These are phyloP conservation scores for Ornithoptera priamus DNA, from an alignment of 2,888 invertebrate genomes.

Conservation along the genomic window DNA sequence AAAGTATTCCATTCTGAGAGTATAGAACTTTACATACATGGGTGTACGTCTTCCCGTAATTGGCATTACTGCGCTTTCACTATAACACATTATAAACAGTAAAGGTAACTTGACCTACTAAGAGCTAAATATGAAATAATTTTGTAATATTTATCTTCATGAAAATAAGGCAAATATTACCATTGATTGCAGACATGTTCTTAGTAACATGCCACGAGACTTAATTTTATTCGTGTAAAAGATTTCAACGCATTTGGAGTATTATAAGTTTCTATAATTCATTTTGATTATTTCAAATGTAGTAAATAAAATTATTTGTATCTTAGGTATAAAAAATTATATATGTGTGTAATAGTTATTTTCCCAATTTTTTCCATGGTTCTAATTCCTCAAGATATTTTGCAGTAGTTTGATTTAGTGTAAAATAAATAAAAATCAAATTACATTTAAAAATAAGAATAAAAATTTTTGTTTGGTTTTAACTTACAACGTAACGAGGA, in stretches of 20 bases:
- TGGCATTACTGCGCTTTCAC: conserved; percentile 60
- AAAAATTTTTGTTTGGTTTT: no score
- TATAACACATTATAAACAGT: conserved; percentile 43
- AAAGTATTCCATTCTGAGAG: conserved; percentile 37
- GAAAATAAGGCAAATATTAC: neutral
- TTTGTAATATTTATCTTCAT: conserved; percentile 1
- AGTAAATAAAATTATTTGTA: no score
- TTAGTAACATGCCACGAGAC: neutral
- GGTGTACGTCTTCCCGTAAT: conserved; percentile 49
- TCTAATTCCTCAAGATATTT: no score
- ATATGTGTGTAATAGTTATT: no score
- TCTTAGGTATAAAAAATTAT: no score
- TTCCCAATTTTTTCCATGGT: no score
- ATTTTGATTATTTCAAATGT: conserved; percentile 3
- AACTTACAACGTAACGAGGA: no score
- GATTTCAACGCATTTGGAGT: conserved; percentile 59
- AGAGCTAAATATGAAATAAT: conserved; percentile 19
- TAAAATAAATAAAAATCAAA: no score
- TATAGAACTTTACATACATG: conserved; percentile 32
- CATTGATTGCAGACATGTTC: neutral
- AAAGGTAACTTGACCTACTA: conserved; percentile 40
- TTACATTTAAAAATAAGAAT: no score
- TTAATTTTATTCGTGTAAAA: conserved; percentile 40
- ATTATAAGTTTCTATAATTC: neutral
- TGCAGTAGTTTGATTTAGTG: no score